Evolutionary conservation across 2,888 invertebrate genomes (phyloP), one percentile per base, ranked within the genome.

Genomic region (Protula sp.): DNA sequence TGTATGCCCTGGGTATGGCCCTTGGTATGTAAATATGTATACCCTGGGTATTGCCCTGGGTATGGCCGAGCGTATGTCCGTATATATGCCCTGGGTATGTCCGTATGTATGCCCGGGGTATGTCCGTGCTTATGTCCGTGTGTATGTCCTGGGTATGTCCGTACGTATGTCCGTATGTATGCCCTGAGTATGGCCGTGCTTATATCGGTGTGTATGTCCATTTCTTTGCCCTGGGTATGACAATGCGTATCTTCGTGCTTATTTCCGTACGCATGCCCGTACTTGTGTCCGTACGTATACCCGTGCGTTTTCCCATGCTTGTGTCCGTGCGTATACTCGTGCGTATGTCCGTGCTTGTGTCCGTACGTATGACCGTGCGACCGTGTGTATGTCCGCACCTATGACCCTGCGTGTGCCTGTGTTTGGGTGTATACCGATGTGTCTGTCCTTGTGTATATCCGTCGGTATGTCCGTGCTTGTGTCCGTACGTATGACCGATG

Each of bases 401-500:
- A 45, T 45, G 9, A 55, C 4, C 48, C 22, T 30, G n/a, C 26
- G 50, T 31, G 27, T 38, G 24, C 1, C 24, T 58, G 28, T 54
- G 30, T 3, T 27, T 50, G 48, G 27, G 48, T 31, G 53, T 38
- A 27, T 52, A 45, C 3, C 26, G 50, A 31, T 57, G 30, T 54
- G 51, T 57, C 26, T 57, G 51, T 54, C 26, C 52, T 9, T 57
- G 30, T 54, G 51, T 57, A 5, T 57, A 31, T 54, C 26, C 30
- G 57, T 57, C 26, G 4, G 57, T 57, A 27, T 57, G 57, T 54
- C 26, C 52, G 57, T 57, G 30, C 30, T 30, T 57, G 45, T 58
- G 53, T 54, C 22, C 54, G 2, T 58, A 29, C 47, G 54, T 58
- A 2, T 58, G 31, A 3, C 29, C 47, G 58, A 50, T 58, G 47